Percentiles rank a stretch among this genome's conserved stretches.
Evolutionary conservation across 35 echinoderm and acorn worm species (phyloP).

Genomic region (Anneissia japonica): DNA sequence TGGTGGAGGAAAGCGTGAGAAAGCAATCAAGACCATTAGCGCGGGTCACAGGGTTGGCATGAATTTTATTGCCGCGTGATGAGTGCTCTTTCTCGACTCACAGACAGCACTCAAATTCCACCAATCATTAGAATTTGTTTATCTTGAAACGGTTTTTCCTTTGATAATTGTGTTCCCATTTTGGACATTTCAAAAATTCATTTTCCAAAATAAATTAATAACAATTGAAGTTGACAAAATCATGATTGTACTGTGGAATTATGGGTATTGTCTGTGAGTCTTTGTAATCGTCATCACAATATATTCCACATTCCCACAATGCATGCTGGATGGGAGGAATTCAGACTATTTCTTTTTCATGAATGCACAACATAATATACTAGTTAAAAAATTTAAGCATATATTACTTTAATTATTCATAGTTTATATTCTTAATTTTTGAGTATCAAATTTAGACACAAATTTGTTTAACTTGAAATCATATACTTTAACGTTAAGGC

Average conservation of each 20-base stretch:
- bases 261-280: neutral
- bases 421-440: no score
- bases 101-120: neutral
- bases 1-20: slow-evolving; percentile 24
- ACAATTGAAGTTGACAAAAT: neutral
- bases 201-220: no score
- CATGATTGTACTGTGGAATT: neutral
- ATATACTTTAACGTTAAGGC: no score
- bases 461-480: no score
- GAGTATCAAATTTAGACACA: no score
- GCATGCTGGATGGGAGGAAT: neutral
- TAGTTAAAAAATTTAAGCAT: no score
- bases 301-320: neutral
- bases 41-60: slow-evolving; percentile 99
- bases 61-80: slow-evolving; percentile 41
- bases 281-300: neutral
- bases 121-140: neutral
- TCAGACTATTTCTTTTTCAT: neutral
- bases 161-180: no score
- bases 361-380: neutral
- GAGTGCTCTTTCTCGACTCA: neutral
- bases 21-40: slow-evolving; percentile 94
- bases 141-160: neutral
- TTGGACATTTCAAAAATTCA: no score
- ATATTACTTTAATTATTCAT: no score